phyloP scores from a whole-genome alignment of 2,888 invertebrate genomes.

The Spisula subtruncata region DNA sequence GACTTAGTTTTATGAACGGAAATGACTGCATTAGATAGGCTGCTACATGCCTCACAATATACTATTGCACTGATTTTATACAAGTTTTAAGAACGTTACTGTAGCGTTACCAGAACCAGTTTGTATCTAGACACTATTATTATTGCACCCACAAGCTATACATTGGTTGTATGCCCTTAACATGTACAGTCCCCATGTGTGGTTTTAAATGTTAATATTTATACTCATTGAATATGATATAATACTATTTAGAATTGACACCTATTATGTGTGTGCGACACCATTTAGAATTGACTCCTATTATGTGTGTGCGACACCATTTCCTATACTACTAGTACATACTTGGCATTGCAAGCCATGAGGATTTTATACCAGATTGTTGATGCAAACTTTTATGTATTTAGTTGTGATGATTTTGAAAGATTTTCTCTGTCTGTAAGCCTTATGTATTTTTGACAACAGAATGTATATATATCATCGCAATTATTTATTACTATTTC shows the following conservation, averaged over 20 bases:
- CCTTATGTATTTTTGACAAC: not conserved
- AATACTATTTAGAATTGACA: not conserved
- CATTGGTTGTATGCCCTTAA: not conserved
- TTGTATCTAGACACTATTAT: not conserved
- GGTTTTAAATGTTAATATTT: not conserved
- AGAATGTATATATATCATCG: conserved; percentile 10
- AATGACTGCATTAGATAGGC: too few species aligned
- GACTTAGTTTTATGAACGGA: too few species aligned
- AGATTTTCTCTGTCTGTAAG: not conserved
- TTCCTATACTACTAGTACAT: not conserved
- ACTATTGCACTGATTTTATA: not conserved
- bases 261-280: not conserved
- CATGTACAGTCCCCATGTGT: conserved; percentile 1
- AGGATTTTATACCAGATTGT: too few species aligned
- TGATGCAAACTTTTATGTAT: too few species aligned
- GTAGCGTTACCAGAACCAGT: too few species aligned
- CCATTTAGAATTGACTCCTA: not conserved
- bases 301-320: not conserved
- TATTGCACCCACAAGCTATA: not conserved
- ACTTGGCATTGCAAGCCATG: not conserved
- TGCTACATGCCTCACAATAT: not conserved
- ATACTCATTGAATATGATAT: too few species aligned
- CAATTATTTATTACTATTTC: not conserved
- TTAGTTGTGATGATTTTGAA: not conserved
- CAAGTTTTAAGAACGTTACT: not conserved